Evolutionary conservation across 2,113 vertebrate genomes (phyloP).

Genomic region (Numida meleagris): DNA sequence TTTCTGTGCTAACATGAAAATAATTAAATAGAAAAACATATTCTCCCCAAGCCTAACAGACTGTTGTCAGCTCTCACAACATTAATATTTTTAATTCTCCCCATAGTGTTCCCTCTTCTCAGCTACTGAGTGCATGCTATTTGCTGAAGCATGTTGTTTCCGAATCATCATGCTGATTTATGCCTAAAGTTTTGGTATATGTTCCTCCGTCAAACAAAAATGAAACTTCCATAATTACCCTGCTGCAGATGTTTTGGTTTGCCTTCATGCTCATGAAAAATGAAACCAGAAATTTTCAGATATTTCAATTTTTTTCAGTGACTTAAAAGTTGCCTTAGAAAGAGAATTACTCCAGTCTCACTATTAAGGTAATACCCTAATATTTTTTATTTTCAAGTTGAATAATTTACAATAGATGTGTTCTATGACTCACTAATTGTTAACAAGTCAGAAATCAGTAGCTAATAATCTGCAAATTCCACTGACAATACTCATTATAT

Average conservation of each 20-base stretch:
- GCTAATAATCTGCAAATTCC: neutral
- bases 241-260: neutral
- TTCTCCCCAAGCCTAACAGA: neutral
- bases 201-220: neutral
- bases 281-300: neutral
- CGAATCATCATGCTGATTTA: neutral
- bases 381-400: neutral
- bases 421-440: slow-evolving; percentile 10
- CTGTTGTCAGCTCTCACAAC: neutral
- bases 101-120: neutral
- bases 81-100: neutral
- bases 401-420: neutral
- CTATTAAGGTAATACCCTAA: neutral
- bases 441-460: slow-evolving; percentile 1
- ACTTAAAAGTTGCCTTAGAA: neutral
- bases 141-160: neutral
- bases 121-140: neutral
- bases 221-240: neutral
- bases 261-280: neutral
- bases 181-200: neutral
- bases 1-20: neutral
- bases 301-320: neutral
- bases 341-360: neutral
- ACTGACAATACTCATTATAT: neutral
- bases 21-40: neutral